Conservation (phyloP, 2,113 vertebrate genomes). For the Chrysochloris asiatica region DNA sequence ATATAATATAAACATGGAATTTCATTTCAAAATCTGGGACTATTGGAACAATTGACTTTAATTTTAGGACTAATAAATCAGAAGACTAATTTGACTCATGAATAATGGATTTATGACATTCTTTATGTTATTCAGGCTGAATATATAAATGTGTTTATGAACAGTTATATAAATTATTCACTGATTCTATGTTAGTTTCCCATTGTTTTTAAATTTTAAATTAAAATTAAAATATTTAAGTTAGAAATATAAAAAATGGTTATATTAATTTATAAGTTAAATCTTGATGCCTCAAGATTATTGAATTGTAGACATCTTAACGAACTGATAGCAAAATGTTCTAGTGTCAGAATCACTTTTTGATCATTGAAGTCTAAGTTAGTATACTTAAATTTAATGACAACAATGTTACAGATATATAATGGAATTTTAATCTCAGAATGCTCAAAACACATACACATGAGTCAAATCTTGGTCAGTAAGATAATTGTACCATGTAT, state of each 20-base stretch:
- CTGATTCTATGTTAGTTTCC: background rate
- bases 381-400: conserved; percentile 41
- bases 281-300: background rate
- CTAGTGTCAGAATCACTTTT: conserved; percentile 47
- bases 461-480: background rate
- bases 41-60: conserved; percentile 1
- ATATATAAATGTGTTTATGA: conserved; percentile 31
- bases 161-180: background rate
- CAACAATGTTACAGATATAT: background rate
- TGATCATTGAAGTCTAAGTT: conserved; percentile 23
- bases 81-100: background rate
- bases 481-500: background rate
- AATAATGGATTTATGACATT: conserved; percentile 10
- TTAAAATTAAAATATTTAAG: background rate
- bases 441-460: background rate
- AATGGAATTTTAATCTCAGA: background rate
- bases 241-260: no score
- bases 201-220: background rate
- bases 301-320: conserved; percentile 34
- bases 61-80: conserved; percentile 12
- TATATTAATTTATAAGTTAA: no score
- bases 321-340: background rate
- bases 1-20: background rate
- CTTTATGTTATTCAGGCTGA: background rate
- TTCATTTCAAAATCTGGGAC: conserved; percentile 50